These are phyloP conservation scores for Leptopilina myrica DNA, from an alignment of 2,888 invertebrate species.

Conservation along the genomic window DNA sequence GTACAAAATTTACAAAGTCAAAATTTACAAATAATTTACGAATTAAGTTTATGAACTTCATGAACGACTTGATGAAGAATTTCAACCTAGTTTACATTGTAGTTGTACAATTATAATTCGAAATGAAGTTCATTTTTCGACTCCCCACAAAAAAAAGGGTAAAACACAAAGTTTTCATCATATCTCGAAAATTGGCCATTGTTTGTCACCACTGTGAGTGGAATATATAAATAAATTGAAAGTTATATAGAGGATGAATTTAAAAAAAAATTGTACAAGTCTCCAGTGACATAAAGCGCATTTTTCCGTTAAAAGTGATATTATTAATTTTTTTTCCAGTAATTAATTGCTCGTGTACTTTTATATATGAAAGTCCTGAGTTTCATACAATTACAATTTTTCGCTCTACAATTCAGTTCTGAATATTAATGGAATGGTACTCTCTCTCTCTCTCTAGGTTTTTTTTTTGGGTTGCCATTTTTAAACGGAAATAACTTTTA, in stretches of 20 bases:
- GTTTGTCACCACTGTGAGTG: too few relatives aligned
- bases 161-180: neutral
- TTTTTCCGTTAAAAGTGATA: neutral
- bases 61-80: too few relatives aligned
- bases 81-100: too few relatives aligned
- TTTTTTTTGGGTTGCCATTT: conserved; percentile 7
- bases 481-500: conserved; percentile 27
- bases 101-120: too few relatives aligned
- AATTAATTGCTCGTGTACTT: conserved; percentile 19
- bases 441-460: too few relatives aligned
- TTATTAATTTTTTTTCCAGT: conserved; percentile 9
- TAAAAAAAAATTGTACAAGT: neutral
- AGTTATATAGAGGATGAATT: neutral
- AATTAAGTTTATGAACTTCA: too few relatives aligned
- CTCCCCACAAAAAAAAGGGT: too few relatives aligned
- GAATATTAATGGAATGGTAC: conserved; percentile 14
- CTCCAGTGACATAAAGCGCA: neutral
- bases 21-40: too few relatives aligned
- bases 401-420: neutral
- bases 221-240: neutral
- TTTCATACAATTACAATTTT: conserved; percentile 15
- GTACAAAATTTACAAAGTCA: too few relatives aligned
- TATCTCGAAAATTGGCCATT: too few relatives aligned
- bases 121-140: too few relatives aligned
- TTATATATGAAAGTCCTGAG: neutral